Conservation (phyloP, 2,888 invertebrate genomes). For the Chouioia cunea region DNA sequence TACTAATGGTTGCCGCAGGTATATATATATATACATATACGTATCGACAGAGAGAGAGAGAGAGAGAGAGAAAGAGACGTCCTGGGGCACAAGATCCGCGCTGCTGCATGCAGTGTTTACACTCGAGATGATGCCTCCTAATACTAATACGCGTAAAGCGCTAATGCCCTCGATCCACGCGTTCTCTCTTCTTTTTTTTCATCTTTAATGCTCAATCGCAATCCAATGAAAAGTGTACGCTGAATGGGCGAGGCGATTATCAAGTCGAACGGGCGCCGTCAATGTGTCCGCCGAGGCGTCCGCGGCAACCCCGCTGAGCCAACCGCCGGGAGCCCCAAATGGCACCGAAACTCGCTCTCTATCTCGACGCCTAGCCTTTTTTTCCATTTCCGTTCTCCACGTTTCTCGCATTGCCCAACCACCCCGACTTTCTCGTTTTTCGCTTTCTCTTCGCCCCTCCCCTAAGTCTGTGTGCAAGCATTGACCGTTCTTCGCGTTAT, state of each 20-base stretch:
- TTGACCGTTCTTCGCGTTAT: constrained; percentile 28
- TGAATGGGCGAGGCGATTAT: constrained; percentile 62
- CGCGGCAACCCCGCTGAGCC: constrained; percentile 66
- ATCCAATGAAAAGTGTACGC: constrained; percentile 69
- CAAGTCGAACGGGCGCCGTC: constrained; percentile 68
- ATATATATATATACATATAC: constrained; percentile 27
- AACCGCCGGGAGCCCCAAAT: constrained; percentile 60
- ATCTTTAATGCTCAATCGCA: constrained; percentile 69
- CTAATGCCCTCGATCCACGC: constrained; percentile 58
- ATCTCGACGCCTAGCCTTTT: constrained; percentile 33
- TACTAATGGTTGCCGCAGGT: constrained; percentile 38
- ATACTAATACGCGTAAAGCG: constrained; percentile 64
- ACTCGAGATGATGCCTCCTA: constrained; percentile 69
- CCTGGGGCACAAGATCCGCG: constrained; percentile 64
- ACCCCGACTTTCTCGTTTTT: too few species aligned
- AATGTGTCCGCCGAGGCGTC: constrained; percentile 69
- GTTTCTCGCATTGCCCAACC: constrained; percentile 29
- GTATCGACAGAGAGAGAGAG: constrained; percentile 25
- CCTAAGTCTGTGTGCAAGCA: background rate
- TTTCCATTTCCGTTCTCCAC: constrained; percentile 34
- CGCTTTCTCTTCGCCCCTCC: too few species aligned
- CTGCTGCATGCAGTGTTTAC: constrained; percentile 68
- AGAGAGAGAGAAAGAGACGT: constrained; percentile 52
- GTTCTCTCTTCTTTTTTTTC: constrained; percentile 27
- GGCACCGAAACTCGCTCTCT: constrained; percentile 52